Conservation (phyloP, 2,888 invertebrate genomes). For the Troglohyphantes excavatus region DNA sequence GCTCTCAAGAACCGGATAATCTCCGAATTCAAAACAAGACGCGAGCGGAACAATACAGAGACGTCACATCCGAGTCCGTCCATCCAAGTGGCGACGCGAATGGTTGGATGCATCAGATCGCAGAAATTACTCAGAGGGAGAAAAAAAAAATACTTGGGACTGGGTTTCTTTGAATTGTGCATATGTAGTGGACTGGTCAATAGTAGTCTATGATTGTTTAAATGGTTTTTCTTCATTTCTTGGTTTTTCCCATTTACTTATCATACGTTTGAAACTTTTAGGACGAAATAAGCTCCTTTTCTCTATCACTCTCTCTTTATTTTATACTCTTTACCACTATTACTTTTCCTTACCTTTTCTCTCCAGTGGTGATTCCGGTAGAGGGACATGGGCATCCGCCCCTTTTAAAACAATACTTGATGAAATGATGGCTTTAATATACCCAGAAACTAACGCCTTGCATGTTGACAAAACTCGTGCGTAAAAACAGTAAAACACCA, state of each 20-base stretch:
- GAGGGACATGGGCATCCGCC: too few species aligned
- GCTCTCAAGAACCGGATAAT: slow-evolving; percentile 19
- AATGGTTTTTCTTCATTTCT: not conserved
- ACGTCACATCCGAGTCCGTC: slow-evolving; percentile 44
- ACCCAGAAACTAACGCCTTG: too few species aligned
- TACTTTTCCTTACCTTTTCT: too few species aligned
- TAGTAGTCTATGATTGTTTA: not conserved
- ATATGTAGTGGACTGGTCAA: slow-evolving; percentile 30
- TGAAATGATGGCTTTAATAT: too few species aligned
- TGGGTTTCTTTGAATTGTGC: slow-evolving; percentile 8
- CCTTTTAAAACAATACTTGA: too few species aligned
- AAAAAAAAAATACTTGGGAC: slow-evolving; percentile 12
- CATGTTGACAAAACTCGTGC: too few species aligned
- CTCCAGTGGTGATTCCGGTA: too few species aligned
- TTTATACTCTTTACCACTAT: too few species aligned
- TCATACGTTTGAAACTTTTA: too few species aligned
- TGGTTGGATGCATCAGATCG: slow-evolving; percentile 9
- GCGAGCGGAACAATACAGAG: slow-evolving; percentile 23
- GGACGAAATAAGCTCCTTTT: too few species aligned
- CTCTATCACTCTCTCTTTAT: too few species aligned
- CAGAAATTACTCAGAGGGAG: not conserved
- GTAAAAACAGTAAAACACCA: too few species aligned
- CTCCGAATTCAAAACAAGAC: slow-evolving; percentile 26
- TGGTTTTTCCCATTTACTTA: not conserved
- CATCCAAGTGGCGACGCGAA: slow-evolving; percentile 21